phyloP scores from a whole-genome alignment of 2,113 vertebrate species.

The Pungitius pungitius region DNA sequence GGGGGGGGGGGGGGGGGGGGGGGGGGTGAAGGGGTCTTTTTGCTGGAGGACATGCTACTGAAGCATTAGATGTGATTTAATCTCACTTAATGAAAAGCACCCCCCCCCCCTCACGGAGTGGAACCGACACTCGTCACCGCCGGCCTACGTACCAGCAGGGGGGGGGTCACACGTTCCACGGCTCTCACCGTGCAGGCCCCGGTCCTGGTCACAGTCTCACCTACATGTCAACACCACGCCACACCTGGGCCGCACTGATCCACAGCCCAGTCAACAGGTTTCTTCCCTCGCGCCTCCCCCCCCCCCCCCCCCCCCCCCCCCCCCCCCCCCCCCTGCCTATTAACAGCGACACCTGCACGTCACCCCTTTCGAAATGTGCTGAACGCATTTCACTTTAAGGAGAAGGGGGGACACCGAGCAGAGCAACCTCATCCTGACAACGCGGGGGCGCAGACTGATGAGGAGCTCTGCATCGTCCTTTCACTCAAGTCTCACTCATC shows the following conservation, averaged over 20 bases:
- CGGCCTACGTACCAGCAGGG: constrained; percentile 51
- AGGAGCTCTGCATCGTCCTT: neutral
- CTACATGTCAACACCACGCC: neutral
- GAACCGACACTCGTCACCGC: constrained; percentile 44
- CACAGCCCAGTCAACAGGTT: constrained; percentile 25
- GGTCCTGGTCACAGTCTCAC: constrained; percentile 30
- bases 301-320: neutral
- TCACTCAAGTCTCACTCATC: neutral
- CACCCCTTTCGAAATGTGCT: constrained; percentile 3
- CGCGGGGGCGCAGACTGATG: neutral
- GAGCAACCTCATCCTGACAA: neutral
- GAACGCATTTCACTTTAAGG: neutral
- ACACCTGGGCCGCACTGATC: neutral
- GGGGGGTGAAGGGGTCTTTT: constrained; percentile 31
- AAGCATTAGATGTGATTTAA: constrained; percentile 76
- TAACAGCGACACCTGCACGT: constrained; percentile 44
- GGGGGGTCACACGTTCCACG: constrained; percentile 45
- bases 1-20: neutral
- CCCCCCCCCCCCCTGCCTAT: neutral
- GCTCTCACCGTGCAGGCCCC: constrained; percentile 36
- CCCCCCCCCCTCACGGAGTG: constrained; percentile 21
- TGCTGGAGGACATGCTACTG: constrained; percentile 60
- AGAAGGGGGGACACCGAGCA: neutral
- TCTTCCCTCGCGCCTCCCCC: neutral
- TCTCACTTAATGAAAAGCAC: constrained; percentile 74